Percentiles rank a stretch among this genome's conserved stretches.
Evolutionary conservation across 23 tunicate species (phyloP).

Genomic region (Trididemnum nubilum): DNA sequence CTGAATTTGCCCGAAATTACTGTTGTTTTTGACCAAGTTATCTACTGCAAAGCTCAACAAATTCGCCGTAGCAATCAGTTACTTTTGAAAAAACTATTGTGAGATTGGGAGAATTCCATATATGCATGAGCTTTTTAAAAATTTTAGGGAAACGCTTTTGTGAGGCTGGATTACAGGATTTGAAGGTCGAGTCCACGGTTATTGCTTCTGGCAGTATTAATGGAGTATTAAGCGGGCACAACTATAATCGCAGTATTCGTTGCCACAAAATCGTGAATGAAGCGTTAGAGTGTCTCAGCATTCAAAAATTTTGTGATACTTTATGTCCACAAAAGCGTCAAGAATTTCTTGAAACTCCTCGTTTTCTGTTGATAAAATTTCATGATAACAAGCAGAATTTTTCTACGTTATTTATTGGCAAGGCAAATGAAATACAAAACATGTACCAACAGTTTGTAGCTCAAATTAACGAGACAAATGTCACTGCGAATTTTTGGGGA

Average conservation of each 20-base stretch:
- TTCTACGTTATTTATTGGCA: no score
- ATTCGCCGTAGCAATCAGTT: neutral
- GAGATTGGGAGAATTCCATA: neutral
- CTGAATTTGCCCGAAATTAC: neutral
- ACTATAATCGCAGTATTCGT: neutral
- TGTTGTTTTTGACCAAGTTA: neutral
- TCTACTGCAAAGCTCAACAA: neutral
- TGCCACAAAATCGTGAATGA: neutral
- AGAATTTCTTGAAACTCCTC: neutral
- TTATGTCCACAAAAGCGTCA: neutral
- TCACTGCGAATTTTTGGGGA: neutral
- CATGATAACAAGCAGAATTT: no score
- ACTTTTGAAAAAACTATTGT: neutral
- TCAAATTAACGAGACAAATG: neutral
- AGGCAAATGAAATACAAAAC: neutral
- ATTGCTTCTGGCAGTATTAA: neutral
- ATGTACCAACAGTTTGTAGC: neutral
- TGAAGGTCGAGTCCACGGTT: neutral
- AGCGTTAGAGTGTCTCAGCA: neutral
- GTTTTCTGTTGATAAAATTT: no score
- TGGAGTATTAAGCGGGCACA: neutral
- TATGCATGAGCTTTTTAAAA: neutral
- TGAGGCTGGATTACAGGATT: constrained; percentile 7
- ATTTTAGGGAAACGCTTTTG: constrained; percentile 12
- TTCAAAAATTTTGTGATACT: neutral